phyloP scores from a whole-genome alignment of 2,888 invertebrate species.

The Plutella xylostella region DNA sequence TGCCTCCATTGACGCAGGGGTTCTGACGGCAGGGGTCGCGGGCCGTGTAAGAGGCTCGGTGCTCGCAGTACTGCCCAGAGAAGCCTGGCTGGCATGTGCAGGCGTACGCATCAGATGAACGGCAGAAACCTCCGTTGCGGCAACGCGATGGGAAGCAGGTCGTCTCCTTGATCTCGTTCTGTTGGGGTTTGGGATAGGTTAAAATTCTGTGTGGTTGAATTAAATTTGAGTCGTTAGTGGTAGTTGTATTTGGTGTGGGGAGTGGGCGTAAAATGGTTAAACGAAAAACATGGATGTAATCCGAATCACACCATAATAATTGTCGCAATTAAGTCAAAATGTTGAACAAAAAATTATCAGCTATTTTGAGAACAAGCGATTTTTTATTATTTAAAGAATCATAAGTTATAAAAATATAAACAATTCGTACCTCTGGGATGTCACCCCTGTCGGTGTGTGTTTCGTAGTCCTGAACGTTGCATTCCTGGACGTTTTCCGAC shows the following conservation, averaged over 20 bases:
- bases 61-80: conserved; percentile 49
- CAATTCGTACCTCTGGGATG: conserved; percentile 47
- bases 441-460: conserved; percentile 41
- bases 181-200: background rate
- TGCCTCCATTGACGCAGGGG: conserved; percentile 86
- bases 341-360: too few species aligned
- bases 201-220: background rate
- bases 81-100: conserved; percentile 67
- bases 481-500: conserved; percentile 85
- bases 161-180: conserved; percentile 14
- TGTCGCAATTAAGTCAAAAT: too few species aligned
- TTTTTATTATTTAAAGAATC: too few species aligned
- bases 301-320: too few species aligned
- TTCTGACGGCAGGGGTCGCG: conserved; percentile 66
- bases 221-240: background rate
- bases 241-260: background rate
- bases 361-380: too few species aligned
- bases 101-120: conserved; percentile 51
- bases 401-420: too few species aligned
- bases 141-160: conserved; percentile 68
- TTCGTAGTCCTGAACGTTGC: too few species aligned
- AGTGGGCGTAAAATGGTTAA: too few species aligned
- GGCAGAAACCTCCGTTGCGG: conserved; percentile 74
- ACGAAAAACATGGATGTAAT: too few species aligned
- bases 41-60: conserved; percentile 24